Percentiles rank a stretch among this genome's conserved stretches.
These are phyloP conservation scores for Melanotus villosus DNA, from an alignment of 2,888 invertebrate genomes.

Conservation along the genomic window DNA sequence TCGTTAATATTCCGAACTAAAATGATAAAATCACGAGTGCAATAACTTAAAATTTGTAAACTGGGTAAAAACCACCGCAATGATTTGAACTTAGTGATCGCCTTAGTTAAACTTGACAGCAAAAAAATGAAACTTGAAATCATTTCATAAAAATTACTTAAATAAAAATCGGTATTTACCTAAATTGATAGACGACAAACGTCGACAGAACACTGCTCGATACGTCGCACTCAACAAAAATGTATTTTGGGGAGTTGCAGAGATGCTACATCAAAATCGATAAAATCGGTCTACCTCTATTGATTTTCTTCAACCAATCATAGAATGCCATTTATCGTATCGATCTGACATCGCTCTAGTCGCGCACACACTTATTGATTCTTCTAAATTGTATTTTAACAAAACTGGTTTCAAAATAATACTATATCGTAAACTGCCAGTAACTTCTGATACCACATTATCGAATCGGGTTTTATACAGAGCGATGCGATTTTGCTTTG, in stretches of 20 bases:
- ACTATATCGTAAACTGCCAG: background rate
- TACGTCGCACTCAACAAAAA: conserved; percentile 34
- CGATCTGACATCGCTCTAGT: conserved; percentile 72
- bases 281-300: conserved; percentile 79
- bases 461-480: too few relatives aligned
- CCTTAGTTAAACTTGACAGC: too few relatives aligned
- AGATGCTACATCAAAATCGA: conserved; percentile 74
- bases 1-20: too few relatives aligned
- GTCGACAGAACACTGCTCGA: background rate
- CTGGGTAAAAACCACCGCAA: too few relatives aligned
- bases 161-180: too few relatives aligned
- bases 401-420: background rate
- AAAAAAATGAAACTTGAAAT: too few relatives aligned
- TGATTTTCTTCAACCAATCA: conserved; percentile 79
- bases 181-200: background rate
- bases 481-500: too few relatives aligned
- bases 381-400: conserved; percentile 44
- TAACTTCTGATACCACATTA: background rate
- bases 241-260: conserved; percentile 38
- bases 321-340: conserved; percentile 85
- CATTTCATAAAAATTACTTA: too few relatives aligned
- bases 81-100: too few relatives aligned
- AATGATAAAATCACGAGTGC: too few relatives aligned
- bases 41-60: too few relatives aligned
- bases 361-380: conserved; percentile 58